A percentile compares a stretch with the other conserved stretches of the same genome.
phyloP scores from a whole-genome alignment of 2,888 invertebrate species.

The Synanthedon formicaeformis region DNA sequence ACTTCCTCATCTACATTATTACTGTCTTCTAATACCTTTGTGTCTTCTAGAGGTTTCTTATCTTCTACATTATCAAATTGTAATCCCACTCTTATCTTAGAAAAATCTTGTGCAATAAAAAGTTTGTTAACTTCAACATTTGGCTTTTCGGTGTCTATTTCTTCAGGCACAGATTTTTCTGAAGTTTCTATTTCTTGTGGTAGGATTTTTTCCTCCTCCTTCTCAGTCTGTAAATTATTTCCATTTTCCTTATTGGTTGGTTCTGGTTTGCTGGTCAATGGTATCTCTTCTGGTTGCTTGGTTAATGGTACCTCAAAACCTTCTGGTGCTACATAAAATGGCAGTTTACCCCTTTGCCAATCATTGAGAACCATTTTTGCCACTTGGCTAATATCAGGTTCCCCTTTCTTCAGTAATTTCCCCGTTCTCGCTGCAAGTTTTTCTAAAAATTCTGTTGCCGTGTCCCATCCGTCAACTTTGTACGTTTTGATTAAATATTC shows the following conservation, averaged over 20 bases:
- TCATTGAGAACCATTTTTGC: conserved; percentile 98
- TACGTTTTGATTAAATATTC: conserved; percentile 94
- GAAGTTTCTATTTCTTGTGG: conserved; percentile 31
- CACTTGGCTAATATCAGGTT: conserved; percentile 89
- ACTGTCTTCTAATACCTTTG: conserved; percentile 46
- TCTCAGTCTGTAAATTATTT: conserved; percentile 15
- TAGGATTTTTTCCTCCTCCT: conserved; percentile 22
- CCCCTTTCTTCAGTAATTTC: conserved; percentile 95
- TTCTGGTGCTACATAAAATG: conserved; percentile 92
- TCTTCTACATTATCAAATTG: conserved; percentile 76
- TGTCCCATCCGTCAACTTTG: conserved; percentile 84
- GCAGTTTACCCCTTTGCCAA: conserved; percentile 97
- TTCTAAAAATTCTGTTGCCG: conserved; percentile 89
- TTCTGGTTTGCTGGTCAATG: conserved; percentile 4
- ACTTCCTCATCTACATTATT: conserved; percentile 56
- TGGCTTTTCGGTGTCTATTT: conserved; percentile 30
- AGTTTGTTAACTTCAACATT: conserved; percentile 52
- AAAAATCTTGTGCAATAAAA: conserved; percentile 82
- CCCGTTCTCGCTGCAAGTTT: conserved; percentile 89
- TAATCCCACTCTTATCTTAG: conserved; percentile 82
- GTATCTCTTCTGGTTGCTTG: conserved; percentile 28
- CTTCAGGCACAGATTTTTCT: conserved; percentile 16
- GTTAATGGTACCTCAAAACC: conserved; percentile 79
- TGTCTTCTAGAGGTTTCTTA: conserved; percentile 70
- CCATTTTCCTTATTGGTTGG: conserved; percentile 14